Conservation (phyloP, 2,113 vertebrate genomes). For the Pao palembangensis region DNA sequence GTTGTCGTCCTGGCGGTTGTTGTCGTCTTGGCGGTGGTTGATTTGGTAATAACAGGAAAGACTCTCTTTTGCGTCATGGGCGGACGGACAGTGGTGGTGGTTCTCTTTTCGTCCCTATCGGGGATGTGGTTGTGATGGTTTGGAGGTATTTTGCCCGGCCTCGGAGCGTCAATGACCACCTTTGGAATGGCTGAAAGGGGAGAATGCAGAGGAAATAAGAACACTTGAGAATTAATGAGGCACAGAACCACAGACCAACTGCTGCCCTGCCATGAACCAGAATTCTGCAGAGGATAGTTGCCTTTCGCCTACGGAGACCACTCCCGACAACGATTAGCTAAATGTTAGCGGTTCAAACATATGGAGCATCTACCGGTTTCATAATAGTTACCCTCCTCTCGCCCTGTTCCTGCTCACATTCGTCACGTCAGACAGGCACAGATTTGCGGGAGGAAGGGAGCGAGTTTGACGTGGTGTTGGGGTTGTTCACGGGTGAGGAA, state of each 20-base stretch:
- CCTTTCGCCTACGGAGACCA: slow-evolving; percentile 37
- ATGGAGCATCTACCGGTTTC: slow-evolving; percentile 28
- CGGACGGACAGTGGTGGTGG: slow-evolving; percentile 66
- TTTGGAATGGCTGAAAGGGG: slow-evolving; percentile 76
- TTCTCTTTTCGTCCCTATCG: slow-evolving; percentile 70
- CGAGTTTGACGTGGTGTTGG: not conserved
- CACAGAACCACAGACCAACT: slow-evolving; percentile 36
- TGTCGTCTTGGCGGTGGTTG: slow-evolving; percentile 44
- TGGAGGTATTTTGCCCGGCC: slow-evolving; percentile 67
- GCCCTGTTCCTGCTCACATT: slow-evolving; percentile 47
- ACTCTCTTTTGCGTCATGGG: slow-evolving; percentile 57
- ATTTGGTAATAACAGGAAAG: slow-evolving; percentile 42
- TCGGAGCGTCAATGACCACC: slow-evolving; percentile 79
- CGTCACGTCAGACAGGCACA: slow-evolving; percentile 20
- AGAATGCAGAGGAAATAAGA: slow-evolving; percentile 49
- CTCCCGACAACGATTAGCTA: slow-evolving; percentile 40
- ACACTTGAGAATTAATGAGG: slow-evolving; percentile 48
- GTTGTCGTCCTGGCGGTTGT: slow-evolving; percentile 27
- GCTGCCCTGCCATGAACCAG: slow-evolving; percentile 30
- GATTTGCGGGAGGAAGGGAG: slow-evolving; percentile 9
- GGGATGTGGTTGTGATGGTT: slow-evolving; percentile 78
- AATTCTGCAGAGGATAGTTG: slow-evolving; percentile 29
- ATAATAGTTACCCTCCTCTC: slow-evolving; percentile 23
- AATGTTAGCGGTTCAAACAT: slow-evolving; percentile 37
- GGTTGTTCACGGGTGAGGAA: slow-evolving; percentile 38